These are phyloP conservation scores for Microcebus tavaratra DNA, from an alignment of 2,113 vertebrate species.

Conservation along the genomic window DNA sequence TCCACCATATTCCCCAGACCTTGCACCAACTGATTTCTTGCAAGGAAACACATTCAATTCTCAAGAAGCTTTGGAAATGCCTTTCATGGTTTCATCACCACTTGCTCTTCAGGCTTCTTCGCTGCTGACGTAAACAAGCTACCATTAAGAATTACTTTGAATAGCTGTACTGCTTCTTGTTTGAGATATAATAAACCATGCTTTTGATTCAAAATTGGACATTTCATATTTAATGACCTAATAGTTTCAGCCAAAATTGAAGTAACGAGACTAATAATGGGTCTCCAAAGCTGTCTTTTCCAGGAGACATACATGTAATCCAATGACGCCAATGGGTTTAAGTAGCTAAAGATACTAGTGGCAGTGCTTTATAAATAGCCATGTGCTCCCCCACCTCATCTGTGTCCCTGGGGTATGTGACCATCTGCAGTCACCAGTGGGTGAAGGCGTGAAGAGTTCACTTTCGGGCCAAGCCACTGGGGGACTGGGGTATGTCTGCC, in stretches of 20 bases:
- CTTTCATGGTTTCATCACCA: too few relatives aligned
- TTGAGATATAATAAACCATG: too few relatives aligned
- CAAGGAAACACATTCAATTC: too few relatives aligned
- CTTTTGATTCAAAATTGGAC: too few relatives aligned
- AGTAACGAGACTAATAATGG: background rate
- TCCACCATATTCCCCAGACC: too few relatives aligned
- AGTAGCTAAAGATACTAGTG: background rate
- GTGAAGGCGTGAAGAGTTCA: background rate
- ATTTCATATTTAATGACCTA: too few relatives aligned
- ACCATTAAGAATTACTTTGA: too few relatives aligned
- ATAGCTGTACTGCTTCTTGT: too few relatives aligned
- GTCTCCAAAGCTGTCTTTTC: background rate
- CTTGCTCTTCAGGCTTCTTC: too few relatives aligned
- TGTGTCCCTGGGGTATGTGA: background rate
- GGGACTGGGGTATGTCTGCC: background rate
- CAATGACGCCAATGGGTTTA: background rate
- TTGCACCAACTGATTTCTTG: too few relatives aligned
- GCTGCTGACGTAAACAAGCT: too few relatives aligned
- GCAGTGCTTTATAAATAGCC: fast-evolving
- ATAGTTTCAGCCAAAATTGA: background rate
- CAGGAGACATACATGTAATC: background rate
- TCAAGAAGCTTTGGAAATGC: too few relatives aligned
- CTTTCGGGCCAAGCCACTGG: background rate
- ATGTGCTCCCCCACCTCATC: background rate
- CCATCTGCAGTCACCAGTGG: background rate